Base-by-base conservation (phyloP, 2,113 vertebrate genomes). In the Gallinago media region DNA sequence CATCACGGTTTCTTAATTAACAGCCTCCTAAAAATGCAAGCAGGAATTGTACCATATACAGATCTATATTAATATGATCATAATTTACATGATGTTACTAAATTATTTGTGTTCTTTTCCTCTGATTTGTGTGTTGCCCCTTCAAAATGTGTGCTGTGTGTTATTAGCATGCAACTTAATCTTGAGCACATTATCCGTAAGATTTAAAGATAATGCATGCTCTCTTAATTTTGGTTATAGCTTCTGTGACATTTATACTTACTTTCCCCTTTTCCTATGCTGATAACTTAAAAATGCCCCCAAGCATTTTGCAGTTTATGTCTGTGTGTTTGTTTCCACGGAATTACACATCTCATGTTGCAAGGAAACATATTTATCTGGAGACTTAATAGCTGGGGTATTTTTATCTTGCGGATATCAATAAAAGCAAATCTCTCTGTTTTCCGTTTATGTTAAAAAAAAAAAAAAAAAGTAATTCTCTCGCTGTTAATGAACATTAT, bases 171-270 rank as follows among this genome's bases (percentile, higher is more conserved):
- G 90, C 88, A 89, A 75, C 71, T 83, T 92, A 89, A 94, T 94
- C 92, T 91, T 88, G 26, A 94, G 77, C 84, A 73, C 65, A 88
- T 95, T 95, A 92, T 77, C 52, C 9, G 0, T 58, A 75, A 75
- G 74, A 96, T 94, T 92, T 92, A 95, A 96, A 88, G 59, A 83
- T 56, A 85, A 93, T 81, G 71, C 56, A 50, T n/a, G 66, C 55
- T 91, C 80, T 92, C 95, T 94, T 95, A 88, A 94, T 59, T 94
- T 89, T 62, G 61, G 36, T 88, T 94, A 92, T 94, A 86, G 94
- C 61, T 96, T 80, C 68, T 72, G 80, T 96, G 94, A 94, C 78
- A 92, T 89, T 95, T 96, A 84, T 83, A 94, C 67, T 93, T 92
- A 74, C 14, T 94, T 89, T 61, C 50, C 66, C 42, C 83, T 85